phyloP scores from a whole-genome alignment of 2,888 invertebrate species.

The Therioaphis trifolii region DNA sequence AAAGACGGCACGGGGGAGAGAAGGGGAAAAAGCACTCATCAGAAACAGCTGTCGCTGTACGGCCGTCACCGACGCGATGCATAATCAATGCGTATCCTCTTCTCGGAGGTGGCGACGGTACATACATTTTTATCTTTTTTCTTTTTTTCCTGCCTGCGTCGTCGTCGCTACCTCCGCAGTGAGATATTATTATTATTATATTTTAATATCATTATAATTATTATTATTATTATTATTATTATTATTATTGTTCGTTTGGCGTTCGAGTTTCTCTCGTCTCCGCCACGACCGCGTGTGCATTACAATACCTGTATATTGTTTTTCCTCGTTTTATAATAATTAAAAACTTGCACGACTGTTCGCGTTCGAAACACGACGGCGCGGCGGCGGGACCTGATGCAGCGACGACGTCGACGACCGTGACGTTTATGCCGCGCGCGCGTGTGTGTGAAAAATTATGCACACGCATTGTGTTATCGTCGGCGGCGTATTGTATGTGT shows the following conservation, averaged over 20 bases:
- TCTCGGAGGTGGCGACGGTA: neutral
- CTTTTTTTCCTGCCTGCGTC: neutral
- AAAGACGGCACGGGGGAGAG: neutral
- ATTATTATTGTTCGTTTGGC: neutral
- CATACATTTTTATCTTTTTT: neutral
- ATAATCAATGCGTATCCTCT: conserved; percentile 17
- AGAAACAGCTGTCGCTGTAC: neutral
- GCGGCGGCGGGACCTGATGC: neutral
- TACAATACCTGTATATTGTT: neutral
- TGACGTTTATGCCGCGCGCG: conserved; percentile 1
- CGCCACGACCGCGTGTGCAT: neutral
- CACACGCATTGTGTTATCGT: conserved; percentile 36
- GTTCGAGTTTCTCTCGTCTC: neutral
- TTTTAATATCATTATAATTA: no score
- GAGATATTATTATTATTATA: neutral
- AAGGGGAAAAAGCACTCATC: neutral
- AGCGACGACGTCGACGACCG: neutral
- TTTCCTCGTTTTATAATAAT: no score
- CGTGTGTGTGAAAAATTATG: conserved; percentile 40
- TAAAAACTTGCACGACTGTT: no score
- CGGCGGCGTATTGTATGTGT: conserved; percentile 7
- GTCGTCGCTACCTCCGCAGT: neutral
- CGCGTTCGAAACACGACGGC: neutral
- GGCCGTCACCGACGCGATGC: neutral
- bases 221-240: neutral